Evolutionary conservation across 2,888 invertebrate genomes (phyloP), one percentile per base, ranked within the genome.

Genomic region (Panorpa germanica): DNA sequence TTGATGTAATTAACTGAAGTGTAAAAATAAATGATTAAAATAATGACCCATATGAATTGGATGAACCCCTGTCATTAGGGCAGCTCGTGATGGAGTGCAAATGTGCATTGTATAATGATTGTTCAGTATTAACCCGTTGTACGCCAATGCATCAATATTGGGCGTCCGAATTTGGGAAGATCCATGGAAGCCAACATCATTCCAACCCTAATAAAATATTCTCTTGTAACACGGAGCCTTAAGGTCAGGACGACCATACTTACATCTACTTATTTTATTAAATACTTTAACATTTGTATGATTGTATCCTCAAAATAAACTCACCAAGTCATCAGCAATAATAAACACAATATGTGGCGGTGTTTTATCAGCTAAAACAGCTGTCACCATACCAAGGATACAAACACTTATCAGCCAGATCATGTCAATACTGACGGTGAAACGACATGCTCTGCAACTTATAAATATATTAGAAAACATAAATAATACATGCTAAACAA

Each of bases 121-220:
- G 48, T 86, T 81, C 16, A 91, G 57, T 33, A 88, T 74, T 12
- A 85, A 66, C 3, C 90, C 85, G 45, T 76, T 71, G 47, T 76
- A 80, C 1, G 80, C 90, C 37, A 91, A 46, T 1, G 76, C 70
- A 50, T 91, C 90, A 33, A 91, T 76, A 48, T 91, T 90, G 2
- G 88, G 88, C 0, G 90, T 91, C 25, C 75, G 65, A 41, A 86
- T 83, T 55, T 88, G 81, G 40, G 75, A 63, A 2, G 78, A 77
- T 0, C 90, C 90, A 43, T 86, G 88, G 46, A 82, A 88, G 30
- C 86, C 74, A 4, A 88, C 77, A 50, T 90, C 90, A 46, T 88
- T 81, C 74, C 83, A 86, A 7, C 91, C 90, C 88, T 88, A 50
- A 52, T 41, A 9, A 20, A 25, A 32, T 33, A 12, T 23, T 33